phyloP scores from a whole-genome alignment of 1,140 invertebrate genomes.

The Tetramorium parvispinum region DNA sequence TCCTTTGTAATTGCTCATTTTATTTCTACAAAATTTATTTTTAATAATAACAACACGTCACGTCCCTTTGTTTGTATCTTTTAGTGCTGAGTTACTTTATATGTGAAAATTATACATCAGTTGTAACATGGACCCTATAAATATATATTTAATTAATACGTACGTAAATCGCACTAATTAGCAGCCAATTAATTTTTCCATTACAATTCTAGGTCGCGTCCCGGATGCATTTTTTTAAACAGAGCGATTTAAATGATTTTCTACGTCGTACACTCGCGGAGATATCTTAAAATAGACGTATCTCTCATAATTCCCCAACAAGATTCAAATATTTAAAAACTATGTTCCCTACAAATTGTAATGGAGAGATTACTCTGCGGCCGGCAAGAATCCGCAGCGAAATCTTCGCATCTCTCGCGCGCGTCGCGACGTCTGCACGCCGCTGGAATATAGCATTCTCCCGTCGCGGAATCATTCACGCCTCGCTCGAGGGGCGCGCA shows the following conservation, averaged over 20 bases:
- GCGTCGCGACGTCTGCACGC: conserved; percentile 70
- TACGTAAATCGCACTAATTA: background rate
- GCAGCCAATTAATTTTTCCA: conserved; percentile 15
- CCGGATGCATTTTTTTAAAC: background rate
- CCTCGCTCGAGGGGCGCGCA: conserved; percentile 75
- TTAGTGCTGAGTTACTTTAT: background rate
- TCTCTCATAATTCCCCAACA: background rate
- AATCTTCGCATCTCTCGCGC: conserved; percentile 35
- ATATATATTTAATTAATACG: background rate
- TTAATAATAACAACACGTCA: background rate
- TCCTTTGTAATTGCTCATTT: conserved; percentile 13
- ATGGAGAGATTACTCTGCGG: conserved; percentile 7
- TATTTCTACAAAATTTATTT: background rate
- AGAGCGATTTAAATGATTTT: background rate
- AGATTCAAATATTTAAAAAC: background rate
- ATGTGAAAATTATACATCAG: background rate
- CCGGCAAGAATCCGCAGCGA: background rate
- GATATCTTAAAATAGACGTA: background rate
- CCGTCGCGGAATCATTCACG: conserved; percentile 78
- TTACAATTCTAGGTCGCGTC: background rate
- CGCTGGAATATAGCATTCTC: conserved; percentile 66
- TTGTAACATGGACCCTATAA: background rate
- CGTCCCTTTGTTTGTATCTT: background rate
- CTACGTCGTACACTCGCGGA: background rate
- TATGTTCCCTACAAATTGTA: background rate